These are phyloP conservation scores for Etheostoma nigrum DNA, from an alignment of 2,797 vertebrate genomes.

Conservation along the genomic window DNA sequence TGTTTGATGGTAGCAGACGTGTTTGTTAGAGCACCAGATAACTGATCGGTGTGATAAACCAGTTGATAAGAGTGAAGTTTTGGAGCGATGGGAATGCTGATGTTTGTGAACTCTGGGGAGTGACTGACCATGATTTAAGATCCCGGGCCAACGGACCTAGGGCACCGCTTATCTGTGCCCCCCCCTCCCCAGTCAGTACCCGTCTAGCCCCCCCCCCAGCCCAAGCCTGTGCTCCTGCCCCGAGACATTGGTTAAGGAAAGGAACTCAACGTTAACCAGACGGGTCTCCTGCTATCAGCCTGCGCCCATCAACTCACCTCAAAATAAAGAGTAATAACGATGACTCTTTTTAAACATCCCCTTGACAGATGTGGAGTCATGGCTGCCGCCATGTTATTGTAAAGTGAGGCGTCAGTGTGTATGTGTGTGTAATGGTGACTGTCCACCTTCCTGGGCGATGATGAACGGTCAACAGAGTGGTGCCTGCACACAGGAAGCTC, in stretches of 20 bases:
- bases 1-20: slow-evolving; percentile 70
- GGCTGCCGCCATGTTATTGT: slow-evolving; percentile 79
- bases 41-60: slow-evolving; percentile 75
- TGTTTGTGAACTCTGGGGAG: slow-evolving; percentile 80
- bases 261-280: slow-evolving; percentile 91
- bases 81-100: slow-evolving; percentile 78
- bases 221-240: slow-evolving; percentile 50
- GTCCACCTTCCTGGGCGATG: slow-evolving; percentile 85
- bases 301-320: slow-evolving; percentile 72
- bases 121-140: slow-evolving; percentile 88
- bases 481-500: slow-evolving; percentile 91
- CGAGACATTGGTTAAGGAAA: slow-evolving; percentile 62
- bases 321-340: slow-evolving; percentile 94
- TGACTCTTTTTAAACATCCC: slow-evolving; percentile 93
- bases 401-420: slow-evolving; percentile 70
- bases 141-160: slow-evolving; percentile 76
- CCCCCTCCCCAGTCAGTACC: slow-evolving; percentile 47
- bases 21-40: slow-evolving; percentile 72
- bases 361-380: slow-evolving; percentile 90
- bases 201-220: slow-evolving; percentile 1
- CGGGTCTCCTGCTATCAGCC: slow-evolving; percentile 72
- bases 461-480: slow-evolving; percentile 89
- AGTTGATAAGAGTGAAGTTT: slow-evolving; percentile 67
- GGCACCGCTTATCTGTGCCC: slow-evolving; percentile 88
- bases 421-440: slow-evolving; percentile 73